Conservation (phyloP, 2,888 invertebrate species). For the Drosophila stalkeri region DNA sequence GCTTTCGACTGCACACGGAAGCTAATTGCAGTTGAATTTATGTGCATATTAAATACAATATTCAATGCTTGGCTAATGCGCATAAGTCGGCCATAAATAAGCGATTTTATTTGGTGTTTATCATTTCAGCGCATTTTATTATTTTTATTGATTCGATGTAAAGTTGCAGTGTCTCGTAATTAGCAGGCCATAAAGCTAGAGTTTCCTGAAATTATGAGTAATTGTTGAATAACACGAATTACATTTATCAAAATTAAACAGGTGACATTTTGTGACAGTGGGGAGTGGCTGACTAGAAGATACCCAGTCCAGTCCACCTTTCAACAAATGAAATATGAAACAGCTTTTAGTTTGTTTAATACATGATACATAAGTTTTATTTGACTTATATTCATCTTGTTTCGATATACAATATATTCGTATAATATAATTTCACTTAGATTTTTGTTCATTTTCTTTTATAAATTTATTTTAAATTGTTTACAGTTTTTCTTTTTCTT, state of each 20-base stretch:
- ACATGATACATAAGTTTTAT: constrained; percentile 75
- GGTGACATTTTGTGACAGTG: not conserved
- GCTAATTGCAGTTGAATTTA: constrained; percentile 65
- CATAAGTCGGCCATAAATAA: constrained; percentile 63
- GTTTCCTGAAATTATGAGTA: constrained; percentile 61
- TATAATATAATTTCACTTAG: constrained; percentile 76
- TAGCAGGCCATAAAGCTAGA: constrained; percentile 55
- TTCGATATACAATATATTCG: constrained; percentile 78
- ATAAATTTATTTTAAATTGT: constrained; percentile 53
- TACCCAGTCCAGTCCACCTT: too few species aligned
- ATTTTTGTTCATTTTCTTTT: constrained; percentile 59
- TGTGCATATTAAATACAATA: constrained; percentile 67
- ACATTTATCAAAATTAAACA: constrained; percentile 1
- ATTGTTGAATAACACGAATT: constrained; percentile 36
- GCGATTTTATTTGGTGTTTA: constrained; percentile 73
- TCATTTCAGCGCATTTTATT: constrained; percentile 40
- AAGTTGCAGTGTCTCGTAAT: constrained; percentile 45
- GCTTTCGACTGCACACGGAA: constrained; percentile 59
- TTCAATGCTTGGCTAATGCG: constrained; percentile 55
- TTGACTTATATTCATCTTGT: constrained; percentile 77
- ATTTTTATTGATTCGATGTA: constrained; percentile 60
- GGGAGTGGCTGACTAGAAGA: not conserved
- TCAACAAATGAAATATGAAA: too few species aligned
- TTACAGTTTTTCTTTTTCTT: constrained; percentile 45
- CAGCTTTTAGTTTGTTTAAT: constrained; percentile 58